These are phyloP conservation scores for Numida meleagris DNA, from an alignment of 2,113 vertebrate genomes.

Conservation along the genomic window DNA sequence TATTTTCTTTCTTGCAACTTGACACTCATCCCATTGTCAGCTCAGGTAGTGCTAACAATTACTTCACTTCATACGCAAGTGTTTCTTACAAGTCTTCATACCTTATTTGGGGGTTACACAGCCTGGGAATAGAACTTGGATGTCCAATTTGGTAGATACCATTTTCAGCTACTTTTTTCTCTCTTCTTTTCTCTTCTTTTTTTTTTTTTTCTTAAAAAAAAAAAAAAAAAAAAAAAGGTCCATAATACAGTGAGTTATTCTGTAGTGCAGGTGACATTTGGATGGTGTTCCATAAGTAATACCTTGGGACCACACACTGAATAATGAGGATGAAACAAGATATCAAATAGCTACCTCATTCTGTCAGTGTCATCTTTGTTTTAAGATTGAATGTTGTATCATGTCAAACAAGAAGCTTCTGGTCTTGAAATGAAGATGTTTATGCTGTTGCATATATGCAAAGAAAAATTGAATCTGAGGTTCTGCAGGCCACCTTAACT, in stretches of 20 bases:
- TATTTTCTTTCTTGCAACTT: neutral
- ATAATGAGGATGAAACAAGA: conserved; percentile 39
- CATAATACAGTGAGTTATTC: conserved; percentile 20
- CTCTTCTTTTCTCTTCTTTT: neutral
- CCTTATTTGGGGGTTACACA: neutral
- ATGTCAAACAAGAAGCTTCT: conserved; percentile 17
- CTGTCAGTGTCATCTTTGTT: conserved; percentile 12
- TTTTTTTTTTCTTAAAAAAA: neutral
- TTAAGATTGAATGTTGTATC: conserved; percentile 19
- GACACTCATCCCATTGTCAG: neutral
- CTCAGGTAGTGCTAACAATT: neutral
- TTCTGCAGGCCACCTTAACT: neutral
- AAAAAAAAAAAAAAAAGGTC: neutral
- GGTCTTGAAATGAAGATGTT: conserved; percentile 8
- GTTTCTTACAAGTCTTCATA: neutral
- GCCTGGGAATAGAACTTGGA: neutral
- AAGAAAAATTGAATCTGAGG: neutral
- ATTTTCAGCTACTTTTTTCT: neutral
- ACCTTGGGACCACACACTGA: neutral
- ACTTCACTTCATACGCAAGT: neutral
- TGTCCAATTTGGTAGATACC: neutral
- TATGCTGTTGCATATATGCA: neutral
- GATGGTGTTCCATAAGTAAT: conserved; percentile 19
- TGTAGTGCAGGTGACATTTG: conserved; percentile 19
- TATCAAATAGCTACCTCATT: conserved; percentile 22